Percentiles rank a stretch among this genome's conserved stretches.
These are phyloP conservation scores for Dicrostonyx torquatus DNA, from an alignment of 2,797 vertebrate species.

Conservation along the genomic window DNA sequence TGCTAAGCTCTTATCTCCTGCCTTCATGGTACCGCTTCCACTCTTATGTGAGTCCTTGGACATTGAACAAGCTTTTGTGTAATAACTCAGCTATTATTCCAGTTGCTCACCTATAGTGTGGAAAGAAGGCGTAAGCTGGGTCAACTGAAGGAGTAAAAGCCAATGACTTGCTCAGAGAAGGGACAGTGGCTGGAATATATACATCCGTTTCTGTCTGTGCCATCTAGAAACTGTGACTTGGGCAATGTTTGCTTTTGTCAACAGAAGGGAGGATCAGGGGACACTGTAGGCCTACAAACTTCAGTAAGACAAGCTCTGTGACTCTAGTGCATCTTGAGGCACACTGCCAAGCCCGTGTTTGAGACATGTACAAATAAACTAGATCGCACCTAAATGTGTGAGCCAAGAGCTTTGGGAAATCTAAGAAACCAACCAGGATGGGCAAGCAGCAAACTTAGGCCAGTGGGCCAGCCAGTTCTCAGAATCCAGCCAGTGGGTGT, in stretches of 20 bases:
- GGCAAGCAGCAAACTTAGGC: neutral
- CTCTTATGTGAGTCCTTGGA: conserved; percentile 21
- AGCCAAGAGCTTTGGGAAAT: neutral
- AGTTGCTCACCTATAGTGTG: neutral
- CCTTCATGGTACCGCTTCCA: neutral
- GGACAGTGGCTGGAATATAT: neutral
- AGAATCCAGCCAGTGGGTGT: neutral
- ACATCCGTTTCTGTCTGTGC: neutral
- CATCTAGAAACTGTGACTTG: neutral
- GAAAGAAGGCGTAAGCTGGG: neutral
- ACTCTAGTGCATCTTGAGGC: neutral
- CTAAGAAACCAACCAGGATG: neutral
- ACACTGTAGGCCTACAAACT: neutral
- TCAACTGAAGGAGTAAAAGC: neutral
- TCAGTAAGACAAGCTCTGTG: neutral
- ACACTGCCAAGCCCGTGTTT: neutral
- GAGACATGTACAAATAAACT: neutral
- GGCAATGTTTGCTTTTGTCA: neutral
- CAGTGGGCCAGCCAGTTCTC: neutral
- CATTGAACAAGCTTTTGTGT: neutral
- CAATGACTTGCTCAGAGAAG: neutral
- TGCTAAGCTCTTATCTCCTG: neutral
- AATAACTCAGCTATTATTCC: neutral
- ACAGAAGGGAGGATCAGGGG: neutral
- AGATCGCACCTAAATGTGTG: neutral